These are phyloP conservation scores for Podabrus alpinus DNA, from an alignment of 2,888 invertebrate genomes.

Conservation along the genomic window DNA sequence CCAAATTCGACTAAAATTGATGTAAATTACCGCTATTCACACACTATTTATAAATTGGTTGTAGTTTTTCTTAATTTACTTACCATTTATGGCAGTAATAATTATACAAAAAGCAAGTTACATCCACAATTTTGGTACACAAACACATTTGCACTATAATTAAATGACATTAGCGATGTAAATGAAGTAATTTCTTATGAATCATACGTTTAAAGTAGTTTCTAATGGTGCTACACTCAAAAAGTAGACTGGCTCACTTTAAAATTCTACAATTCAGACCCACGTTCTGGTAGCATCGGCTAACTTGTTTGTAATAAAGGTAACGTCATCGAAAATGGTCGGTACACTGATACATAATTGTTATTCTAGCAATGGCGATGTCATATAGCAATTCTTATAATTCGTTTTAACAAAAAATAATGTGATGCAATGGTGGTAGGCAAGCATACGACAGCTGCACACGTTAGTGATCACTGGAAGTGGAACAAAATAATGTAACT, in stretches of 20 bases:
- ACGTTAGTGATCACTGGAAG: not conserved
- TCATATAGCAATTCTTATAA: not conserved
- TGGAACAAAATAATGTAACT: not conserved
- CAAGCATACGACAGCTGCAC: not conserved
- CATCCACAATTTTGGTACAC: not conserved
- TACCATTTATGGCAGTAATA: not conserved
- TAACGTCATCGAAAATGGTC: not conserved
- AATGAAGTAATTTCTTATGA: not conserved
- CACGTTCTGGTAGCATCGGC: not conserved
- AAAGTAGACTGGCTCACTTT: not conserved
- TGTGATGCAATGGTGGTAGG: not conserved
- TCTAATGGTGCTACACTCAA: not conserved
- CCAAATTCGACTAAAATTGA: not conserved
- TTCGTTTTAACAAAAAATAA: not conserved
- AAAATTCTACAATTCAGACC: not conserved
- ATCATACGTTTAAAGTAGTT: not conserved
- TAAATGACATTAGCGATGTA: not conserved
- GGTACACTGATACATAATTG: not conserved
- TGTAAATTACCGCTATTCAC: not conserved
- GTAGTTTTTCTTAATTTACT: not conserved
- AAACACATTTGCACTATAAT: not conserved
- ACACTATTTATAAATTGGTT: not conserved
- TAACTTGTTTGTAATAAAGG: not conserved
- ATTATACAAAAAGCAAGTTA: not conserved
- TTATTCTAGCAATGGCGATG: not conserved